Base-by-base conservation (phyloP, 2,888 invertebrate genomes). In the Acanthosepion lycidas region DNA sequence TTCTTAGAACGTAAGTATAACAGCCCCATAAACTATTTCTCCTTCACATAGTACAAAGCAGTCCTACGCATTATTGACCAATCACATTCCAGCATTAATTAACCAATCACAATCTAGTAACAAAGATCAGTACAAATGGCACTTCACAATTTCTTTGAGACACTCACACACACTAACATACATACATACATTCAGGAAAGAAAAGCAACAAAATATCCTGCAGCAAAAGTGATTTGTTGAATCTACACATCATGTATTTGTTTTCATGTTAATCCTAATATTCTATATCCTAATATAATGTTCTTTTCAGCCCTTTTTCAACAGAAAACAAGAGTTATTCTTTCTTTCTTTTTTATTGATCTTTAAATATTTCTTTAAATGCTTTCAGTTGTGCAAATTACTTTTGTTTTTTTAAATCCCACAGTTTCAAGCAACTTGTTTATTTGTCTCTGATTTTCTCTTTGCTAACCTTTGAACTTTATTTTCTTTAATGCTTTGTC, bases 1-100 rank as follows among this genome's bases (percentile, higher is more conserved):
- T 93, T 93, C 93, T 93, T 93, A 93, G 93, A 93, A 93, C 93
- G 93, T 93, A 51, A 93, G 93, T 93, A 93, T 93, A 51, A 93
- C 12, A 53, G 42, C 1, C 49, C 26, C 33, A 28, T 12, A 33
- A n/a, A 12, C 78, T n/a, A 15, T 78, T 78, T n/a, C 78, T 78
- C n/a, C 78, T 78, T 78, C 78, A 78, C 78, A 78, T 78, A 78
- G 78, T n/a, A 78, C n/a, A 78, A 78, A 78, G 78, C 93, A 53
- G n/a, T 53, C 8, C 93, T 28, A 51, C 51, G 23, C 93, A 51
- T 93, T 51, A n/a, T 28, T 93, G 93, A 53, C 93, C 53, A n/a
- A 93, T 93, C 93, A 93, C 93, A 93, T 93, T 15, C 49, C 49
- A 93, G n/a, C 28, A 51, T 92, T 51, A 92, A n/a, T 26, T 92